A percentile compares a stretch with the other conserved stretches of the same genome.
Conservation (phyloP, 2,797 vertebrate species). For the Neoniphon sammara region DNA sequence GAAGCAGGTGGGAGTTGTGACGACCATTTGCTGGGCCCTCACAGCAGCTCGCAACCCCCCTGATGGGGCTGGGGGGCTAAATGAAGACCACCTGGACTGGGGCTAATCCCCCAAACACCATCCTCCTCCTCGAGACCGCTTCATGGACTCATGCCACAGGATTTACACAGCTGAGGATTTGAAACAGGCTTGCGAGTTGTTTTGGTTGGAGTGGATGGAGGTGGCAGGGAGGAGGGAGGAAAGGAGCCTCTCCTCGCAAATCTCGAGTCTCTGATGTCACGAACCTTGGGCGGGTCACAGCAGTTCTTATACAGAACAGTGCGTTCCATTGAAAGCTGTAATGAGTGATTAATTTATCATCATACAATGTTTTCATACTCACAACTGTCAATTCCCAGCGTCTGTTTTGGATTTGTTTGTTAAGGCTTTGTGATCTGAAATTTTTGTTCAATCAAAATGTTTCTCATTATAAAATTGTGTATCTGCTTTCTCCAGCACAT, state of each 20-base stretch:
- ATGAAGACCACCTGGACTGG: conserved; percentile 82
- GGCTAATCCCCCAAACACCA: conserved; percentile 75
- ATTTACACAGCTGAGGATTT: conserved; percentile 72
- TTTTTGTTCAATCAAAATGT: conserved; percentile 29
- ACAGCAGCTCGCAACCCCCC: conserved; percentile 58
- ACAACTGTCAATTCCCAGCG: conserved; percentile 6
- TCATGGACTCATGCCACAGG: conserved; percentile 72
- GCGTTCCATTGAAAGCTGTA: conserved; percentile 4
- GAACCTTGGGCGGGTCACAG: conserved; percentile 40
- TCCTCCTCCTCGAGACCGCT: conserved; percentile 54
- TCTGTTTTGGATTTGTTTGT: conserved; percentile 35
- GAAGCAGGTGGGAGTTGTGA: conserved; percentile 49
- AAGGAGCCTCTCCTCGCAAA: conserved; percentile 28
- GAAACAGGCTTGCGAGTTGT: conserved; percentile 64
- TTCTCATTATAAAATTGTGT: conserved; percentile 36
- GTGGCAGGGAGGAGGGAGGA: conserved; percentile 19
- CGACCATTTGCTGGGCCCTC: conserved; percentile 59
- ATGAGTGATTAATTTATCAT: conserved; percentile 39
- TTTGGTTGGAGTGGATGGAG: conserved; percentile 30
- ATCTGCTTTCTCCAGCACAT: conserved; percentile 21
- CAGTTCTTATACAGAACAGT: conserved; percentile 12
- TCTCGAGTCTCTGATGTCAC: conserved; percentile 46
- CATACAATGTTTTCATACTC: conserved; percentile 42
- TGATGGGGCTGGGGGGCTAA: conserved; percentile 67
- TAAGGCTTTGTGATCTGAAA: conserved; percentile 20